Percentiles rank a stretch among this genome's conserved stretches.
These are phyloP conservation scores for Erythrolamprus reginae DNA, from an alignment of 2,113 vertebrate species.

Conservation along the genomic window DNA sequence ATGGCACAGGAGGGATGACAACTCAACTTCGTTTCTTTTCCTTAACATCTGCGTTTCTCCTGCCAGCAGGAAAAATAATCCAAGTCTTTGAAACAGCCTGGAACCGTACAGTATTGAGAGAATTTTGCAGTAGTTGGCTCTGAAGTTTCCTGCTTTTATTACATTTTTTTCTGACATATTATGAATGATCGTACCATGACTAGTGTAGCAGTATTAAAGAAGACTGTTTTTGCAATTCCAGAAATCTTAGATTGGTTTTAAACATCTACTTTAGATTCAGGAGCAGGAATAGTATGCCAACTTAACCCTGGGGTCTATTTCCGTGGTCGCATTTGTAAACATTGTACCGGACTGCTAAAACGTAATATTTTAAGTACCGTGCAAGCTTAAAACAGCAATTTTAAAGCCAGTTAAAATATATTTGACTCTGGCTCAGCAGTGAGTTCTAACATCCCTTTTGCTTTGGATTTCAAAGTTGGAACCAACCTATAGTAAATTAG, in stretches of 20 bases:
- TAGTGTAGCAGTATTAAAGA: constrained; percentile 58
- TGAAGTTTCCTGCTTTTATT: constrained; percentile 36
- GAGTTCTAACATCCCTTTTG: constrained; percentile 64
- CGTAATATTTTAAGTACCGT: constrained; percentile 71
- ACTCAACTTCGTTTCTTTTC: not conserved
- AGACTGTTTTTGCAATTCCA: constrained; percentile 65
- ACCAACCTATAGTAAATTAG: constrained; percentile 59
- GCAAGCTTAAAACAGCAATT: constrained; percentile 62
- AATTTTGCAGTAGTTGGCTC: constrained; percentile 15
- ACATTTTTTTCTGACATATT: constrained; percentile 41
- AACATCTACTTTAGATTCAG: constrained; percentile 64
- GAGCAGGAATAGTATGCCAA: constrained; percentile 33
- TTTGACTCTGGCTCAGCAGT: constrained; percentile 49
- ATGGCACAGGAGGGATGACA: not conserved
- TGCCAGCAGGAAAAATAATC: not conserved
- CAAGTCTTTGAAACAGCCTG: not conserved
- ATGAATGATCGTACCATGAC: constrained; percentile 49
- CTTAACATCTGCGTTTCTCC: not conserved
- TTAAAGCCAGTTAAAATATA: constrained; percentile 32
- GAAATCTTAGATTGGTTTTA: constrained; percentile 57
- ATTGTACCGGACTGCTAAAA: constrained; percentile 64
- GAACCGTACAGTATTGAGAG: not conserved
- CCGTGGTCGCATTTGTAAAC: constrained; percentile 56
- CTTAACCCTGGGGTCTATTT: constrained; percentile 54
- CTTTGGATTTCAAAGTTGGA: constrained; percentile 61